A percentile compares a stretch with the other conserved stretches of the same genome.
Conservation (phyloP, 2,113 vertebrate species). For the Procavia capensis region DNA sequence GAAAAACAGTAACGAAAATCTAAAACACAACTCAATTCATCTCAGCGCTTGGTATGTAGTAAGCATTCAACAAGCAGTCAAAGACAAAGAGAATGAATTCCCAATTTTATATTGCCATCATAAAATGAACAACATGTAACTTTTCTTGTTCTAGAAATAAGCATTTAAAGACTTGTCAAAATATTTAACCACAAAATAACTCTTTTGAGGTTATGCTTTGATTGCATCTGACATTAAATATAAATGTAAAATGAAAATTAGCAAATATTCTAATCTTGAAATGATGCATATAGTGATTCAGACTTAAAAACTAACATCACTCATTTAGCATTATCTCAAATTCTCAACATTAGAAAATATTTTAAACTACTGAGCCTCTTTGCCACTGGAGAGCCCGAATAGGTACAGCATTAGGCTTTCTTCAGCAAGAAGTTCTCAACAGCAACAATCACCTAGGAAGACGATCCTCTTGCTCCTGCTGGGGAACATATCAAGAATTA, state of each 20-base stretch:
- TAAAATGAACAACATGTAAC: neutral
- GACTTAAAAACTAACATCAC: neutral
- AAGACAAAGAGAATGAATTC: neutral
- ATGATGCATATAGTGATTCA: neutral
- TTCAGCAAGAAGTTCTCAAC: neutral
- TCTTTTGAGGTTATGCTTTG: neutral
- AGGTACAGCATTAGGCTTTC: neutral
- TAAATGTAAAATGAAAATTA: neutral
- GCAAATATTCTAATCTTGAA: neutral
- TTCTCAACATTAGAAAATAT: neutral
- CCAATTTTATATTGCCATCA: neutral
- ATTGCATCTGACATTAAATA: slow-evolving; percentile 14
- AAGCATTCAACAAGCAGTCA: slow-evolving; percentile 28
- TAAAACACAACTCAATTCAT: slow-evolving; percentile 27
- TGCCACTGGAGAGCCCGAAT: neutral
- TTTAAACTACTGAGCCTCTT: neutral
- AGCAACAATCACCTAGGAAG: neutral
- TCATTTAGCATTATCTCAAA: slow-evolving; percentile 21
- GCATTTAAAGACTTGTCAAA: neutral
- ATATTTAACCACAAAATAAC: slow-evolving; percentile 4
- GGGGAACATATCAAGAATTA: neutral
- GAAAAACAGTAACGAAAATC: neutral
- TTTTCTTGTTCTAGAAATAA: slow-evolving; percentile 58
- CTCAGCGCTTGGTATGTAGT: neutral
- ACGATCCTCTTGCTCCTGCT: neutral